Evolutionary conservation across 2,797 vertebrate species (phyloP).

Genomic region (Nannoperca obscura): DNA sequence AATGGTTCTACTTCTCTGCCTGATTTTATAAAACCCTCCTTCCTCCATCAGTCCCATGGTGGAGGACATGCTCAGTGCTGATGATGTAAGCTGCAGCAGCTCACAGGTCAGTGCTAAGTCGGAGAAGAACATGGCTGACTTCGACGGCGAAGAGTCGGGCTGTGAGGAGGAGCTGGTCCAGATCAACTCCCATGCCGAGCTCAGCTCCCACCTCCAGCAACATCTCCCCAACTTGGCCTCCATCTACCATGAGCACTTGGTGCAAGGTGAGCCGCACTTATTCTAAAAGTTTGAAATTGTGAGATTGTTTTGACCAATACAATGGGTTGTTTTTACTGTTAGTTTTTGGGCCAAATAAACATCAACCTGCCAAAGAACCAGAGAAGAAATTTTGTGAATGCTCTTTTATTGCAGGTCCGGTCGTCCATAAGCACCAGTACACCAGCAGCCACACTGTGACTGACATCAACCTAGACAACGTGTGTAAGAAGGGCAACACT

Average conservation of each 20-base stretch:
- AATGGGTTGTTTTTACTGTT: too few species aligned
- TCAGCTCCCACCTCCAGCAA: slow-evolving; percentile 97
- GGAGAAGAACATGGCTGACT: slow-evolving; percentile 99
- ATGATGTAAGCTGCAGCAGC: slow-evolving; percentile 98
- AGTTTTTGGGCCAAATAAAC: not conserved
- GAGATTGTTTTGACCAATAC: not conserved
- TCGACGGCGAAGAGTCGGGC: slow-evolving; percentile 97
- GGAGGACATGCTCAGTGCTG: slow-evolving; percentile 98
- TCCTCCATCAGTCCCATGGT: slow-evolving; percentile 89
- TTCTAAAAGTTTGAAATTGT: not conserved
- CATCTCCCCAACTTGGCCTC: slow-evolving; percentile 98
- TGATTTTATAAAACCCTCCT: not conserved
- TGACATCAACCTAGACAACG: slow-evolving; percentile 99
- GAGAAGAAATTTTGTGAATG: fast-evolving
- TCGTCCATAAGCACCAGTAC: slow-evolving; percentile 97
- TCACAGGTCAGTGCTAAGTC: slow-evolving; percentile 99
- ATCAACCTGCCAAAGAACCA: not conserved
- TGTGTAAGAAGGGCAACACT: slow-evolving; percentile 98
- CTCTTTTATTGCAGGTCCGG: slow-evolving; percentile 85
- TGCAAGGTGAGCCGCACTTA: slow-evolving; percentile 88
- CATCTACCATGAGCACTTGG: slow-evolving; percentile 98
- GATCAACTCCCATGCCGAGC: slow-evolving; percentile 98
- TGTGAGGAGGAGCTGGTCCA: slow-evolving; percentile 98
- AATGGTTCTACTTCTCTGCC: too few species aligned
- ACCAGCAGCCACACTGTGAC: slow-evolving; percentile 93